These are phyloP conservation scores for Scolopax mira DNA, from an alignment of 2,113 vertebrate genomes.

Conservation along the genomic window DNA sequence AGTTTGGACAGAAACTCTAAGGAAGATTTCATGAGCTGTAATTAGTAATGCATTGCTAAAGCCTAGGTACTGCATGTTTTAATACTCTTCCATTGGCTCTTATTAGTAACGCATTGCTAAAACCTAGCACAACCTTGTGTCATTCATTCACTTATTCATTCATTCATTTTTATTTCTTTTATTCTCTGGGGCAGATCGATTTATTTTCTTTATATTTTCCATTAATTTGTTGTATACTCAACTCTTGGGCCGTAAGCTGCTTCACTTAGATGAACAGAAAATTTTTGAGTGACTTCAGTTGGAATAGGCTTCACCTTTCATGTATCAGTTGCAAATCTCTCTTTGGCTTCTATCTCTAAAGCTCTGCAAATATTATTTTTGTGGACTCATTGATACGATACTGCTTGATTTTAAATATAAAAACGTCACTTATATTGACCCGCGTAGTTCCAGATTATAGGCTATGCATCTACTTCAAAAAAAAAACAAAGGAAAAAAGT, in stretches of 20 bases:
- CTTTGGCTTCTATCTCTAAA: background rate
- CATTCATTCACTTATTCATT: background rate
- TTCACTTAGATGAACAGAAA: background rate
- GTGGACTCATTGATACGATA: background rate
- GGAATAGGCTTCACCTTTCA: background rate
- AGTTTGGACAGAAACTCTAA: background rate
- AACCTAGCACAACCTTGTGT: background rate
- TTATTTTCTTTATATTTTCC: background rate
- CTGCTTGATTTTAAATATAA: background rate
- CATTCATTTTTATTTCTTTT: background rate
- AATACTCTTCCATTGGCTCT: background rate
- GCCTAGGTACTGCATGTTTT: background rate
- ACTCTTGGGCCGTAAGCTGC: background rate
- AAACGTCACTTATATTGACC: background rate
- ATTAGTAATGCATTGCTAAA: background rate
- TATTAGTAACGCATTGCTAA: background rate
- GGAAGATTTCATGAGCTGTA: background rate
- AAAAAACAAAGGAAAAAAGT: background rate
- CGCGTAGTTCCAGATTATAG: background rate
- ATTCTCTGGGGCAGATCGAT: background rate
- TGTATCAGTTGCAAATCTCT: background rate
- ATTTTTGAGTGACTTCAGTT: background rate
- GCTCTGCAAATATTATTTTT: background rate
- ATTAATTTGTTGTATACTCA: background rate
- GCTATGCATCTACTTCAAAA: background rate